A percentile compares a stretch with the other conserved stretches of the same genome.
Conservation (phyloP, 1,140 invertebrate species). For the Drosophila teissieri region DNA sequence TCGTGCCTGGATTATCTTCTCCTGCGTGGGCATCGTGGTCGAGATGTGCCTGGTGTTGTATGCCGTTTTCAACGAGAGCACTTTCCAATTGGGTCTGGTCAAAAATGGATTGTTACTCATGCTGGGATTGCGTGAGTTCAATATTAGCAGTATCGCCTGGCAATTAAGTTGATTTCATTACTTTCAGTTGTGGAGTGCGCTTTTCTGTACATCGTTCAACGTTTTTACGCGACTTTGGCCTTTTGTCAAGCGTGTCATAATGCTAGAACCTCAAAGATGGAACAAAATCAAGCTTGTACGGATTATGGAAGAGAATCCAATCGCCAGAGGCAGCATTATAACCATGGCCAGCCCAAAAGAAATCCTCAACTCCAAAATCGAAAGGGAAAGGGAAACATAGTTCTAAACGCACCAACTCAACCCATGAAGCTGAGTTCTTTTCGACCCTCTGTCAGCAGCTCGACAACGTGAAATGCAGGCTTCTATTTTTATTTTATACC, state of each 20-base stretch:
- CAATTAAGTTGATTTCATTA: not conserved
- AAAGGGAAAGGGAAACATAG: not conserved
- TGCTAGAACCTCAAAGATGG: not conserved
- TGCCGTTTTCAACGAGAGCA: constrained; percentile 33
- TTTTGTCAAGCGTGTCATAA: not conserved
- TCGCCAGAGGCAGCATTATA: not conserved
- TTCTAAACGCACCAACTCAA: not conserved
- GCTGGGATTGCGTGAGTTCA: constrained; percentile 34
- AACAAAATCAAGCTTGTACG: not conserved
- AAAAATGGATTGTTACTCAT: constrained; percentile 29
- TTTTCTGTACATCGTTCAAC: constrained; percentile 51
- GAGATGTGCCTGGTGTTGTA: constrained; percentile 47
- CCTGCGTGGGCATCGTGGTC: constrained; percentile 43
- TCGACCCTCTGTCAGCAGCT: not conserved
- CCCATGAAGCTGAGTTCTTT: not conserved
- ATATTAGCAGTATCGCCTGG: not conserved
- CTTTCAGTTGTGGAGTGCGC: constrained; percentile 47
- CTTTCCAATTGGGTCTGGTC: constrained; percentile 32
- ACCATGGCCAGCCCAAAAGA: not conserved
- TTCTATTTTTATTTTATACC: not conserved
- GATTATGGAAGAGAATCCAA: no score
- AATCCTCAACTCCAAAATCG: not conserved
- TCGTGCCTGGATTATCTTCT: constrained; percentile 60
- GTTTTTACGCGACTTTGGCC: constrained; percentile 41
- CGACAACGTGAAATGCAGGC: not conserved